Percentiles rank a stretch among this genome's conserved stretches.
These are phyloP conservation scores for Sandelia bainsii DNA, from an alignment of 2,797 vertebrate genomes.

Conservation along the genomic window DNA sequence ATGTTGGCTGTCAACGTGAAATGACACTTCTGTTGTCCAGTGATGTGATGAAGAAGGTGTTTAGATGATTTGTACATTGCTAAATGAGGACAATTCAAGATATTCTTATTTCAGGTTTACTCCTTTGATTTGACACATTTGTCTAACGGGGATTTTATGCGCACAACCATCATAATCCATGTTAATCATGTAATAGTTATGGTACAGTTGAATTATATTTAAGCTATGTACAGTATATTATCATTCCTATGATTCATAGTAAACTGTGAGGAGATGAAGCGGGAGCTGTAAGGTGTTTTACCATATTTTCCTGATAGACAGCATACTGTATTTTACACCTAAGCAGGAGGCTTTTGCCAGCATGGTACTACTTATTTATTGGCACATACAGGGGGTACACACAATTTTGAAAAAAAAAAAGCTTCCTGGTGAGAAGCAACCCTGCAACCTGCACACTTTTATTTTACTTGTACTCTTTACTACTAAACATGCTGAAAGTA, in stretches of 20 bases:
- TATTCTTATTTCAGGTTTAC: slow-evolving; percentile 25
- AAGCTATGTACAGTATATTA: background rate
- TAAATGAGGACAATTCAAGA: slow-evolving; percentile 1
- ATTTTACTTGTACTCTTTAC: background rate
- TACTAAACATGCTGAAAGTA: background rate
- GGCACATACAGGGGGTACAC: background rate
- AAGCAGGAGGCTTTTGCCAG: slow-evolving; percentile 14
- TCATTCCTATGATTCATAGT: too few species aligned
- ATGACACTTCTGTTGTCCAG: slow-evolving; percentile 37
- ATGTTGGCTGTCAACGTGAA: slow-evolving; percentile 41
- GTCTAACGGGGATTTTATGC: background rate
- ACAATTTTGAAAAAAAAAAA: background rate
- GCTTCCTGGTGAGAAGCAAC: slow-evolving; percentile 5
- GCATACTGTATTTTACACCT: slow-evolving; percentile 21
- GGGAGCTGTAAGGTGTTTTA: too few species aligned
- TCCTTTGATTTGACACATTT: slow-evolving; percentile 31
- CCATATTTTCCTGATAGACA: slow-evolving; percentile 7
- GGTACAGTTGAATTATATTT: background rate
- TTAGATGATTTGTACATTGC: slow-evolving; percentile 14
- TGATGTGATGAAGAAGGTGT: slow-evolving; percentile 12
- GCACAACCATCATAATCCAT: background rate
- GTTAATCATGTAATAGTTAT: slow-evolving; percentile 1
- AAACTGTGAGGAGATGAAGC: too few species aligned
- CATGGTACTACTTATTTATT: background rate
- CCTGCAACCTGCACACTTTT: background rate